phyloP scores from a whole-genome alignment of 2,888 invertebrate species.

The Diarsia brunnea region DNA sequence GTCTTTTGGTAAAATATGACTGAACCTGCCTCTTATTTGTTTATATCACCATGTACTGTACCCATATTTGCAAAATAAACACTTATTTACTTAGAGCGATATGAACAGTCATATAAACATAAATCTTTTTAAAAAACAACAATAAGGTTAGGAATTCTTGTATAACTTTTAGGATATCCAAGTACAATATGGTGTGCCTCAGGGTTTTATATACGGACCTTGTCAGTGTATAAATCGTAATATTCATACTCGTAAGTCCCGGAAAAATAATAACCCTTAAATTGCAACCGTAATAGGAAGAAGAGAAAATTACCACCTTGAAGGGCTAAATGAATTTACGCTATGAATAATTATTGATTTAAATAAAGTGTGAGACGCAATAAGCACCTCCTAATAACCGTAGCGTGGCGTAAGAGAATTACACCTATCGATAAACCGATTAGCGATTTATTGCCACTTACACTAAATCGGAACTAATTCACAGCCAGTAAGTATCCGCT shows the following conservation, averaged over 20 bases:
- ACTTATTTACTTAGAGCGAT: no score
- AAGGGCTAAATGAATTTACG: constrained; percentile 9
- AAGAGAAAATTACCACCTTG: neutral
- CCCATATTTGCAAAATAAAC: no score
- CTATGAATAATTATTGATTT: constrained; percentile 16
- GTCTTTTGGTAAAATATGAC: no score
- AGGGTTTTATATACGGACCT: neutral
- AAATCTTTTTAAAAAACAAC: neutral
- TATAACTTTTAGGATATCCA: neutral
- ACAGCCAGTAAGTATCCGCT: constrained; percentile 23
- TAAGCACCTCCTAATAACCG: constrained; percentile 14
- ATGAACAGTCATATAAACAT: no score
- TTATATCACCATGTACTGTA: no score
- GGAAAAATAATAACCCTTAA: no score
- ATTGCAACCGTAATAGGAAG: neutral
- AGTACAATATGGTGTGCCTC: neutral
- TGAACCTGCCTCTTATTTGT: no score
- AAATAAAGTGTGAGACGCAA: constrained; percentile 40
- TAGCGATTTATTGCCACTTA: constrained; percentile 53
- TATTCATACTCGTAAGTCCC: neutral
- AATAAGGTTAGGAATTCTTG: neutral
- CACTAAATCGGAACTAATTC: constrained; percentile 38
- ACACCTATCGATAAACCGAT: constrained; percentile 47
- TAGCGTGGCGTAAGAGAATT: constrained; percentile 45
- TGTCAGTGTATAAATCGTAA: neutral